Evolutionary conservation across 2,888 invertebrate species (phyloP).

Genomic region (Dastarcus helophoroides): DNA sequence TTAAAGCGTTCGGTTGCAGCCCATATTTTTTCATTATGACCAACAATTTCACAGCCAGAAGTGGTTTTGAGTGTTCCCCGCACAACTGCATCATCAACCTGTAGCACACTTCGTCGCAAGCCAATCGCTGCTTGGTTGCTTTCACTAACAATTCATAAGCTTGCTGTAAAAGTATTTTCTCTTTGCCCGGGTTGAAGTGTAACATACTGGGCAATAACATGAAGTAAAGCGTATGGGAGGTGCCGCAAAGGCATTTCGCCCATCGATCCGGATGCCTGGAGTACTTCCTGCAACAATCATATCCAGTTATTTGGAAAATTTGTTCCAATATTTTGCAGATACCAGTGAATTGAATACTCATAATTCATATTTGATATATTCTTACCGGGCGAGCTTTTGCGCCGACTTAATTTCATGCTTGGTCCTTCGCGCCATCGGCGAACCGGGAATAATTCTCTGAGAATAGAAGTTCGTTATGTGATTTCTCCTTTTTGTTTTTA

Average conservation of each 20-base stretch:
- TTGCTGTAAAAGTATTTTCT: constrained; percentile 61
- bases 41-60: constrained; percentile 83
- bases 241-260: constrained; percentile 81
- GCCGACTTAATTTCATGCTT: constrained; percentile 92
- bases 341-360: too few relatives aligned
- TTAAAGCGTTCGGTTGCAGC: constrained; percentile 93
- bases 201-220: constrained; percentile 85
- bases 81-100: constrained; percentile 98
- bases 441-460: constrained; percentile 50
- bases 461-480: background rate
- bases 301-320: background rate
- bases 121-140: constrained; percentile 74
- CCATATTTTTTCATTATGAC: constrained; percentile 89
- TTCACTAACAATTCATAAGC: constrained; percentile 81
- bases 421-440: constrained; percentile 85
- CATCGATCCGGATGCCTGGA: constrained; percentile 62
- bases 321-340: too few relatives aligned
- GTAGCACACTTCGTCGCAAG: constrained; percentile 95
- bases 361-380: background rate
- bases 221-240: constrained; percentile 92
- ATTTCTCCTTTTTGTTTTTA: constrained; percentile 34
- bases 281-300: constrained; percentile 27
- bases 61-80: constrained; percentile 86
- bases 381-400: constrained; percentile 62
- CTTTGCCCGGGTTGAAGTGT: constrained; percentile 56